Percentiles rank a stretch among this genome's conserved stretches.
Conservation (phyloP, 2,113 vertebrate species). For the Pluvianellus socialis region DNA sequence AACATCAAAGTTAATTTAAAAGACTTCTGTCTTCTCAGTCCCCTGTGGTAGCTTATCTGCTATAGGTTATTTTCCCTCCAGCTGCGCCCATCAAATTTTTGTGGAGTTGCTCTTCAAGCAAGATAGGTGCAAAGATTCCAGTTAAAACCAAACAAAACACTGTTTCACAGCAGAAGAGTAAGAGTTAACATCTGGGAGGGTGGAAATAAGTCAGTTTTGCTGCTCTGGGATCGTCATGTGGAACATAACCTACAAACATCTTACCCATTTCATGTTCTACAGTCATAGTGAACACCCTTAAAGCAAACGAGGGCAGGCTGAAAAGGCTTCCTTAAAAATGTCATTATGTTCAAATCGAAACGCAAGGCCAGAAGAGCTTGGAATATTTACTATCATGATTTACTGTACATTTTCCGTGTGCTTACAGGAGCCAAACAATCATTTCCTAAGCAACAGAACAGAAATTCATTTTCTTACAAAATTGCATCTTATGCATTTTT, state of each 20-base stretch:
- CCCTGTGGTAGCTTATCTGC: background rate
- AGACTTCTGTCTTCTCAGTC: background rate
- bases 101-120: background rate
- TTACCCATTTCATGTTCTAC: background rate
- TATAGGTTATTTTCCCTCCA: background rate
- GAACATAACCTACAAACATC: background rate
- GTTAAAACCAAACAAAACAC: background rate
- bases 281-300: background rate
- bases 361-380: background rate
- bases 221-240: background rate
- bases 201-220: background rate
- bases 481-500: background rate
- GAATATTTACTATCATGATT: background rate
- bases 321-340: constrained; percentile 14
- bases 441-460: background rate
- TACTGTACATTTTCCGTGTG: background rate
- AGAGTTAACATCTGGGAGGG: background rate
- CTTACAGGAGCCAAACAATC: background rate
- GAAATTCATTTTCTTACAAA: constrained; percentile 27
- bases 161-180: background rate
- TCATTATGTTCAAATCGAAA: background rate
- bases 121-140: background rate
- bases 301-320: background rate
- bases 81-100: background rate
- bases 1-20: background rate